Evolutionary conservation across 1,140 invertebrate genomes (phyloP).

Genomic region (Bombus pyrosoma): DNA sequence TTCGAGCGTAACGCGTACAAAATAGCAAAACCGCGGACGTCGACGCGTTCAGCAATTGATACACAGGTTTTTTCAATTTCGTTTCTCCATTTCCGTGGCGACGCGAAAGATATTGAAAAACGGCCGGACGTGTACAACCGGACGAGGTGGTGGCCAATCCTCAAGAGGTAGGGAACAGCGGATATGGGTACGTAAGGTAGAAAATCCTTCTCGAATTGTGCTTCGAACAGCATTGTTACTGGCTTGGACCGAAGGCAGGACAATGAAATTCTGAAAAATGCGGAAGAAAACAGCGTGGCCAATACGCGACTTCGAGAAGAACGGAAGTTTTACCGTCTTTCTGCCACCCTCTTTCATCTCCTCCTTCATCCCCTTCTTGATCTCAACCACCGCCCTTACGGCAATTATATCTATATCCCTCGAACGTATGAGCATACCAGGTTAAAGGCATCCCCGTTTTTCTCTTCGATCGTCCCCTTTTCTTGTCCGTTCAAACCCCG

Average conservation of each 20-base stretch:
- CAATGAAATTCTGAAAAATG: slow-evolving; percentile 67
- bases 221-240: slow-evolving; percentile 58
- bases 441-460: neutral
- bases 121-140: neutral
- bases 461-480: slow-evolving; percentile 7
- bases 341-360: neutral
- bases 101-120: slow-evolving; percentile 39
- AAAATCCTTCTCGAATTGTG: slow-evolving; percentile 63
- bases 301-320: slow-evolving; percentile 32
- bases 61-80: neutral
- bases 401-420: slow-evolving; percentile 54
- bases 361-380: neutral
- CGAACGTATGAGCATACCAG: slow-evolving; percentile 23
- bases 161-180: neutral
- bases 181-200: slow-evolving; percentile 56
- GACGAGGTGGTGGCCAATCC: neutral
- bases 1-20: neutral
- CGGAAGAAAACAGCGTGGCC: slow-evolving; percentile 32
- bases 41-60: neutral
- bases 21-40: neutral
- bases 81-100: neutral
- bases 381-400: slow-evolving; percentile 1
- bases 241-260: slow-evolving; percentile 41
- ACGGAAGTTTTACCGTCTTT: slow-evolving; percentile 47
- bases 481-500: neutral